phyloP scores from a whole-genome alignment of 1,140 invertebrate genomes.

The Scylla paramamosain region DNA sequence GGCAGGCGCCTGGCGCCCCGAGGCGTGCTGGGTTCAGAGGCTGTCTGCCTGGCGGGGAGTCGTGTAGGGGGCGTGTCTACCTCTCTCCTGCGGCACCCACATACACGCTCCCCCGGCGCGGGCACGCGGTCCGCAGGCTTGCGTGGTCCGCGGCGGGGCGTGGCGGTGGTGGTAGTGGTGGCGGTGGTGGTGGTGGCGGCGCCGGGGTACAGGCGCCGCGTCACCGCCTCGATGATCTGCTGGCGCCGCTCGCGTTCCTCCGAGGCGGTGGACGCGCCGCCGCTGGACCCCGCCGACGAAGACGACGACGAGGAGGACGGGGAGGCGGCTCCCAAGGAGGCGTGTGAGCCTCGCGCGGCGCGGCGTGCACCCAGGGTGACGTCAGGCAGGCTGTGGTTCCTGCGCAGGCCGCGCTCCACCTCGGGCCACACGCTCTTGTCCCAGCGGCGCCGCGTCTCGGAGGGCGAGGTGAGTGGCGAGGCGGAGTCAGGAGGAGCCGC shows the following conservation, averaged over 20 bases:
- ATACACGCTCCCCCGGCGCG: constrained; percentile 47
- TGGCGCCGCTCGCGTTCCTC: constrained; percentile 66
- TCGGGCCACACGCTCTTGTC: constrained; percentile 77
- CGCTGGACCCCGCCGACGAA: background rate
- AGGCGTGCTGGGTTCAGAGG: constrained; percentile 28
- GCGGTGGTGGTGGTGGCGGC: constrained; percentile 37
- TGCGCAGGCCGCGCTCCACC: constrained; percentile 70
- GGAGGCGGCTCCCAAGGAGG: background rate
- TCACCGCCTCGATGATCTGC: constrained; percentile 71
- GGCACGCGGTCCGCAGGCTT: constrained; percentile 39
- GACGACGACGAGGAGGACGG: background rate
- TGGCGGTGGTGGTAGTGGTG: constrained; percentile 6
- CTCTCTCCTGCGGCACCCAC: constrained; percentile 54
- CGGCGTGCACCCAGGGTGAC: background rate
- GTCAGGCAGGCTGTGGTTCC: constrained; percentile 75
- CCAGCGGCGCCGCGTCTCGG: constrained; percentile 75
- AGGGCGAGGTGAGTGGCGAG: constrained; percentile 62
- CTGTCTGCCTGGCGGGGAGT: background rate
- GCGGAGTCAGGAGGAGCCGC: background rate
- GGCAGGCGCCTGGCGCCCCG: background rate
- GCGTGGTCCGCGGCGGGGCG: constrained; percentile 37
- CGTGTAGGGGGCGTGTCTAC: background rate
- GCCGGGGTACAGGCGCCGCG: constrained; percentile 67
- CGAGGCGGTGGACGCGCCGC: background rate
- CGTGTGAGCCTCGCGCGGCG: background rate